Evolutionary conservation across 1,140 invertebrate species (phyloP), one percentile per base, ranked within the genome.

Genomic region (Plectus sambesii): DNA sequence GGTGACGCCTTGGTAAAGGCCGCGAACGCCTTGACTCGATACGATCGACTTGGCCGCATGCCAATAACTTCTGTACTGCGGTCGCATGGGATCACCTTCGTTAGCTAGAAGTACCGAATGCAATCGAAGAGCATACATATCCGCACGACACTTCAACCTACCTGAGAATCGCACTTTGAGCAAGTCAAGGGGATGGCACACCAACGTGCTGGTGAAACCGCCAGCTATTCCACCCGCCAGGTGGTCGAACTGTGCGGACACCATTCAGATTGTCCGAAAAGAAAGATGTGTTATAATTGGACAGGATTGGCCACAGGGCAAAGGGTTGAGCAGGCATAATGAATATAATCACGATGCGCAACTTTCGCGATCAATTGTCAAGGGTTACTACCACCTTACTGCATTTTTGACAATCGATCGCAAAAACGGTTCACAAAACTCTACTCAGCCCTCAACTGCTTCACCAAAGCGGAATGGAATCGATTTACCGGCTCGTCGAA

Each of bases 191-290:
- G 93, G 77, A 68, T 78, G 78, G 17, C 79, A 64, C 25, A 72
- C 63, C 4, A 75, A 48, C 79, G 90, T 96, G 20, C 89, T 90
- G 27, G 85, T 81, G 35, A 90, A 84, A 43, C 92, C 92, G 55
- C 90, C 92, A 53, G 83, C 84, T 50, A 96, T 78, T 33, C 92
- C 92, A 69, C 88, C 90, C 55, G 93, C 74, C 59, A 97, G 75
- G 76, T 94, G 85, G 69, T 94, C 88, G 72, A 86, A 88, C 8
- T 49, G 53, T 2, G 45, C 27, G 17, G 51, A 29, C 25, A 26
- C 15, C n/a, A 50, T 6, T 23, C 47, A 53, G 43, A 55, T 55
- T 9, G 12, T 26, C 8, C 38, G 27, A 15, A 26, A 53, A 53
- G 33, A 20, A 53, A 49, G n/a, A n/a, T n/a, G n/a, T n/a, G n/a